Evolutionary conservation across 2,113 vertebrate species (phyloP).

Genomic region (Elgaria multicarinata): DNA sequence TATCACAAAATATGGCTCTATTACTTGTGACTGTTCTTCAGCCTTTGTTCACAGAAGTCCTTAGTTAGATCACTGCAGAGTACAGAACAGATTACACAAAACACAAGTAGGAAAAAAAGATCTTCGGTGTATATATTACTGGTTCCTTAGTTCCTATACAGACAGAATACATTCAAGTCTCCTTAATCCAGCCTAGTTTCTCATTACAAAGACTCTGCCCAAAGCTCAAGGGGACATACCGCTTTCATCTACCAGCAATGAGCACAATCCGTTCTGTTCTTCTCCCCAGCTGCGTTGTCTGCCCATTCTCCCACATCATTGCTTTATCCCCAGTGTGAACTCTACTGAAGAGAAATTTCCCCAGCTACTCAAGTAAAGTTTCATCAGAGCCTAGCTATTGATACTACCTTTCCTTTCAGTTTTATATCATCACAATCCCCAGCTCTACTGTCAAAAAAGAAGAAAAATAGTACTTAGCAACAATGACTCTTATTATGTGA

Average conservation of each 20-base stretch:
- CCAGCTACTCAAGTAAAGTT: not conserved
- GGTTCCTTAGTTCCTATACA: not conserved
- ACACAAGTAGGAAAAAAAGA: not conserved
- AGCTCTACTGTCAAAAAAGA: not conserved
- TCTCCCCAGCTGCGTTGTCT: not conserved
- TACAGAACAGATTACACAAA: not conserved
- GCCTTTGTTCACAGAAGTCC: fast-evolving
- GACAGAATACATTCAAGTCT: not conserved
- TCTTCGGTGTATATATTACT: not conserved
- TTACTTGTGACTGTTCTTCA: not conserved
- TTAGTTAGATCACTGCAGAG: not conserved
- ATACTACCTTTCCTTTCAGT: conserved; percentile 12
- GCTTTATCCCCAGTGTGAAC: conserved; percentile 6
- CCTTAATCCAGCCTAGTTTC: conserved; percentile 1
- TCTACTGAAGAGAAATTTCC: not conserved
- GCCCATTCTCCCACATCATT: not conserved
- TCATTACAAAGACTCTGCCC: not conserved
- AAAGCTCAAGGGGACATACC: not conserved
- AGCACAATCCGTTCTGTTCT: not conserved
- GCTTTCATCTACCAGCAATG: not conserved
- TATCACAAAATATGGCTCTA: conserved; percentile 19
- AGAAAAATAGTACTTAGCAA: not conserved
- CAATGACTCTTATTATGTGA: not conserved
- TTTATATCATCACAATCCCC: not conserved
- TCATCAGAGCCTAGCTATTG: not conserved